Base-by-base conservation (phyloP, 1,140 invertebrate genomes). In the Galleria mellonella region DNA sequence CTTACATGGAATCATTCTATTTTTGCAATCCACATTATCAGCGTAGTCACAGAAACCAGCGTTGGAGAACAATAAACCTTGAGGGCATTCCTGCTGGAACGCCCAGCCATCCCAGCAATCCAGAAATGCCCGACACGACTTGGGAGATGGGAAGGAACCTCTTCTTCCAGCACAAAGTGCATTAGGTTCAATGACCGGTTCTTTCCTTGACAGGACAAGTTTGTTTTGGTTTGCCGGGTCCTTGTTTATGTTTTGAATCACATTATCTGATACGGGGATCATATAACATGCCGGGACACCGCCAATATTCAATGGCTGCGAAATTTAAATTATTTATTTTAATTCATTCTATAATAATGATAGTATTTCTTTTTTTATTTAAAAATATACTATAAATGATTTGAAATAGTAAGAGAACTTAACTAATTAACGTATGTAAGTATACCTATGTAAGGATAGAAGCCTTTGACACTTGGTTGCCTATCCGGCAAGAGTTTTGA, bases 21-120 rank as follows among this genome's bases (percentile, higher is more conserved):
- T 85, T 10, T 87, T 84, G 51, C 91, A 93, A 28, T 91, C 83
- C 0, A 92, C 91, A 47, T 90, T 91, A 48, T 87, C 72, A 1
- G 87, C 68, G 53, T 90, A 92, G 50, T 92, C 92, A 50, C 92
- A 93, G 43, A 89, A 89, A 1, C 77, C 88, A n/a, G 84, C 61
- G 10, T 81, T 85, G 9, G 88, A 90, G 64, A 92, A 93, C 0
- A 91, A 62, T 0, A 92, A 60, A 7, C 89, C 89, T 9, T 70
- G 65, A 0, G 91, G 90, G 55, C 92, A 93, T 8, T 87, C 82
- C 62, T 92, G 89, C 51, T 92, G 91, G 4, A 90, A 76, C 0
- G 88, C 90, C 31, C 87, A 84, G 0, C 90, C 91, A 54, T 92
- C 91, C 92, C 91, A 93, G 50, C 92, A 93, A 62, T 92, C 92